Conservation (phyloP, 2,797 vertebrate genomes). For the Microhierax caerulescens region DNA sequence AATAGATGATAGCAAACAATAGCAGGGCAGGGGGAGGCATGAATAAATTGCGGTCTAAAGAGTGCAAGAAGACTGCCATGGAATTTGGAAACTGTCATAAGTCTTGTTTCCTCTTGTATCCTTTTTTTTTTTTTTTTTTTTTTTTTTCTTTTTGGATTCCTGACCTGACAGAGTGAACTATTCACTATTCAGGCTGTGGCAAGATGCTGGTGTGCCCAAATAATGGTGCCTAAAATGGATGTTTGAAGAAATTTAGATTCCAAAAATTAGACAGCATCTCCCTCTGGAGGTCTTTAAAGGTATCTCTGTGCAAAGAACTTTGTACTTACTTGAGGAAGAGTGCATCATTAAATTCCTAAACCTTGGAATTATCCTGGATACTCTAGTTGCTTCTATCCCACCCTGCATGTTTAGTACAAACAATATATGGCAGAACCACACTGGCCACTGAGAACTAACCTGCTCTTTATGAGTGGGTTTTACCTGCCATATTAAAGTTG, state of each 20-base stretch:
- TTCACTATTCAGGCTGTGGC: background rate
- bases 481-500: background rate
- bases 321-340: background rate
- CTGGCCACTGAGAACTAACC: background rate
- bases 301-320: background rate
- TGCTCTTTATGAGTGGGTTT: background rate
- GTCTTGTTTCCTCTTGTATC: background rate
- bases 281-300: conserved; percentile 52
- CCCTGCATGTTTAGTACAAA: background rate
- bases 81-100: background rate
- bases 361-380: background rate
- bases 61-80: background rate
- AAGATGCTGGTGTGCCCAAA: background rate
- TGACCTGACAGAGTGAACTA: background rate
- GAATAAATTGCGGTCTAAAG: background rate
- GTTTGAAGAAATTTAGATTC: background rate
- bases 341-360: background rate
- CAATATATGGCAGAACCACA: background rate
- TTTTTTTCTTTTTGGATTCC: background rate
- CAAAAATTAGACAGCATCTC: conserved; percentile 32
- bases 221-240: background rate
- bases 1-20: background rate
- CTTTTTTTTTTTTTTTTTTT: too few relatives aligned
- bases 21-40: background rate
- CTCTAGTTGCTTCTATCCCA: background rate